phyloP scores from a whole-genome alignment of 1,140 invertebrate genomes.

The Cepaea nemoralis region DNA sequence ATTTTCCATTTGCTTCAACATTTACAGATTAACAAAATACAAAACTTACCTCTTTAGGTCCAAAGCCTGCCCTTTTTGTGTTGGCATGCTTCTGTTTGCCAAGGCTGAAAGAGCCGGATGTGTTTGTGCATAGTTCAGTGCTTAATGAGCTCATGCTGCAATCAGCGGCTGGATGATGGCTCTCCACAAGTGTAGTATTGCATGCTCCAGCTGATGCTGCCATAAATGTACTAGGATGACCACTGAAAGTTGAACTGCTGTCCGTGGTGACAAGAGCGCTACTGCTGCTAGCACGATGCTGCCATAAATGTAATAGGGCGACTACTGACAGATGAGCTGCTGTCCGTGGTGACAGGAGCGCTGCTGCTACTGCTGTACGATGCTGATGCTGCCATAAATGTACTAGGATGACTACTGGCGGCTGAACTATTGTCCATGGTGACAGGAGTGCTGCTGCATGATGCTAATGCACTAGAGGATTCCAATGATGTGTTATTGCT shows the following conservation, averaged over 20 bases:
- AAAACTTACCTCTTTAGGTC: constrained; percentile 22
- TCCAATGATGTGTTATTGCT: background rate
- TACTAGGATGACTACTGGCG: background rate
- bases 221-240: background rate
- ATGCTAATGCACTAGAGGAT: background rate
- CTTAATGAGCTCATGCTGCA: background rate
- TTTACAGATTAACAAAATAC: too few relatives aligned
- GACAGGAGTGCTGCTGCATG: background rate
- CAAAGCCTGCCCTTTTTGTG: background rate
- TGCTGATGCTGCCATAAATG: background rate
- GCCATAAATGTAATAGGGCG: background rate
- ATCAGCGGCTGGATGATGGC: background rate
- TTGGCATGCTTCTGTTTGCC: background rate
- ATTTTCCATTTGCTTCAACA: too few relatives aligned
- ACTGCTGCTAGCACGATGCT: background rate
- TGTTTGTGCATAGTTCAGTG: too few relatives aligned
- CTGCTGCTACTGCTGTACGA: background rate
- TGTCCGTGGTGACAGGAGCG: background rate
- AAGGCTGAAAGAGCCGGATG: background rate
- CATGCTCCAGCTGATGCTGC: background rate
- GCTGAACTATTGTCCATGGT: background rate
- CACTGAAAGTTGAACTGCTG: background rate
- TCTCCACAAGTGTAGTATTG: background rate
- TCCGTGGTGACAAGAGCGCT: background rate
- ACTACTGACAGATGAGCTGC: background rate